Base-by-base conservation (phyloP, 2,797 vertebrate genomes). In the Paedocypris micromegethes region DNA sequence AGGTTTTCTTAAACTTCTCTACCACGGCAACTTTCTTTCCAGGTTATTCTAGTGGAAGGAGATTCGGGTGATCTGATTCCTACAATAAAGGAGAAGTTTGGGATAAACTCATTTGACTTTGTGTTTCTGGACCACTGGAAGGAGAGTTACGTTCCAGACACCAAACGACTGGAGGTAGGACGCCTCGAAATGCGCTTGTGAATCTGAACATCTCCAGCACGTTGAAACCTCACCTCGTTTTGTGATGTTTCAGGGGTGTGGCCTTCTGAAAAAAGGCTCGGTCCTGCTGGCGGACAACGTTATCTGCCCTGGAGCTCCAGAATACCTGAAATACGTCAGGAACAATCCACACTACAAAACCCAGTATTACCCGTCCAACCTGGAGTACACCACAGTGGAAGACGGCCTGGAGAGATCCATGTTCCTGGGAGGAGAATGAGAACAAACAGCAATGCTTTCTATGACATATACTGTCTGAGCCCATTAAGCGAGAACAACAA, bases 101-200 rank as follows among this genome's bases (percentile, higher is more conserved):
- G 89, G 6, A 86, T 94, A 63, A 83, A 86, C 55, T 87, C 84
- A 0, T 69, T 94, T 66, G 92, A 94, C 82, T 91, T 93, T 79
- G 86, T 93, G 64, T 93, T 93, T 76, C 69, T 94, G 3, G 93
- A 94, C 78, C 93, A 94, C 77, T 93, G 91, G 91, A 93, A 93
- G 77, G 89, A 92, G 0, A 84, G 77, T 66, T 93, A 94, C 37
- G 64, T 72, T 43, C 84, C 87, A 0, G 92, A 94, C 55, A 87
- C 86, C 8, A 78, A 84, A 42, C 87, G 93, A 39, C 72, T 94
- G 4, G 89, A 93, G 86, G 93, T 93, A 68, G 86, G 74, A 43
- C 52, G 8, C 52, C 9, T 23, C 23, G 23, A 23, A 23, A 1
- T 23, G 23, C 23, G 23, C 23, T 39, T 47, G 6, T 46, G 6